Base-by-base conservation (phyloP, 2,797 vertebrate genomes). In the Myiotriccus ornatus region DNA sequence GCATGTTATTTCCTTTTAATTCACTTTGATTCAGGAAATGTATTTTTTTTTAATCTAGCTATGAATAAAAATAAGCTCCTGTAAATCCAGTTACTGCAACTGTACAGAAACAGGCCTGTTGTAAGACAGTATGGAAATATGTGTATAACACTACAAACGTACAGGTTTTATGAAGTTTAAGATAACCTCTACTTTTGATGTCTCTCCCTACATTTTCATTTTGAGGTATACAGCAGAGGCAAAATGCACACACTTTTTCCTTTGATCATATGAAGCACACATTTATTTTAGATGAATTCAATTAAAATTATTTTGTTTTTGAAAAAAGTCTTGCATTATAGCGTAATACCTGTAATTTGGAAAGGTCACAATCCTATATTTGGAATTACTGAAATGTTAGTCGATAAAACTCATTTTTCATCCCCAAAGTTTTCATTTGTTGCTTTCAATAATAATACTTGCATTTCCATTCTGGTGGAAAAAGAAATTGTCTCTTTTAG, bases 361-460 rank as follows among this genome's bases (percentile, higher is more conserved):
- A 96, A 94, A 93, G 44, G 49, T 94, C 59, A 62, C n/a, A 77
- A 37, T 80, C 62, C 63, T 80, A 16, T 53, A 92, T 84, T 88
- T 92, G 37, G 28, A 95, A 93, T 67, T 12, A 78, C 32, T 43
- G 70, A 87, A 92, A 78, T 67, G 16, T 85, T 93, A 89, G 43
- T 68, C 22, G 49, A 50, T 87, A 74, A 96, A 96, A 32, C 22
- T 49, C 5, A 78, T 70, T 92, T 93, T 93, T 94, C 49, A 92
- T 43, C 32, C 57, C 43, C 12, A 3, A 81, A 49, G 21, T 89
- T 91, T 92, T 41, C 21, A 55, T 86, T 96, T 90, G 7, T 85
- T 94, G 12, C n/a, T 93, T 73, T 94, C 80, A 78, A 89, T 63
- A 89, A 67, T 63, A 93, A 76, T 93, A 93, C 96, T 95, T 96